These are phyloP conservation scores for Caenorhabditis sulstoni DNA, from an alignment of 2,888 invertebrate species.

Conservation along the genomic window DNA sequence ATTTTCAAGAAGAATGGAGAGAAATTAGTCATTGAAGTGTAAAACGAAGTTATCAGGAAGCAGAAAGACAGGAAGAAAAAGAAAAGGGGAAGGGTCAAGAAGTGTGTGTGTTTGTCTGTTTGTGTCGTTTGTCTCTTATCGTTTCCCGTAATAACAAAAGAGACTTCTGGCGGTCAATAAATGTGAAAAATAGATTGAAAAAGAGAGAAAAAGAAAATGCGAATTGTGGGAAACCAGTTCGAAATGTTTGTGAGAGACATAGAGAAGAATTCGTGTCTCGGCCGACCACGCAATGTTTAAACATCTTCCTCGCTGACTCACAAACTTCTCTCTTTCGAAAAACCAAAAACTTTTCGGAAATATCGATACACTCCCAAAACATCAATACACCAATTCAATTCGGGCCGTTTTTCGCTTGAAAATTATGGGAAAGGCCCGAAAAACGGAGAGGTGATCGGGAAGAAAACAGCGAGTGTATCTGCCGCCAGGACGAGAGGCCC, in stretches of 20 bases:
- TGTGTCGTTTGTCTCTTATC: neutral
- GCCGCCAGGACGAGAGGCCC: too few species aligned
- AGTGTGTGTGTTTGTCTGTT: neutral
- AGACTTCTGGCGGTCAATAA: neutral
- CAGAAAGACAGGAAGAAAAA: neutral
- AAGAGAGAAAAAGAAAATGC: constrained; percentile 23
- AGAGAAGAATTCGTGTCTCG: constrained; percentile 28
- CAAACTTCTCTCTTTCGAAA: too few species aligned
- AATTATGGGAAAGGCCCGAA: too few species aligned
- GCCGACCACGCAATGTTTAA: constrained; percentile 10
- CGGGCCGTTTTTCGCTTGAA: too few species aligned
- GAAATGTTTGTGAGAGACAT: constrained; percentile 20
- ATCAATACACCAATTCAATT: too few species aligned
- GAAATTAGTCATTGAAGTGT: neutral
- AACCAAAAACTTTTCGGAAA: too few species aligned
- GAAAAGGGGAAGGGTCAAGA: constrained; percentile 8
- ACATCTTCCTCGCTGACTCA: too few species aligned
- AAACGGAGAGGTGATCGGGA: too few species aligned
- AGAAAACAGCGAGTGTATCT: too few species aligned
- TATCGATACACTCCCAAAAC: too few species aligned
- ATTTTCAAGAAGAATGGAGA: too few species aligned
- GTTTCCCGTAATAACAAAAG: neutral
- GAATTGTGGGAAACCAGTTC: constrained; percentile 14
- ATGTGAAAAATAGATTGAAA: constrained; percentile 8
- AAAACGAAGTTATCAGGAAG: neutral